Evolutionary conservation across 1,140 invertebrate genomes (phyloP), one percentile per base, ranked within the genome.

Genomic region (Aphaenogaster rudis): DNA sequence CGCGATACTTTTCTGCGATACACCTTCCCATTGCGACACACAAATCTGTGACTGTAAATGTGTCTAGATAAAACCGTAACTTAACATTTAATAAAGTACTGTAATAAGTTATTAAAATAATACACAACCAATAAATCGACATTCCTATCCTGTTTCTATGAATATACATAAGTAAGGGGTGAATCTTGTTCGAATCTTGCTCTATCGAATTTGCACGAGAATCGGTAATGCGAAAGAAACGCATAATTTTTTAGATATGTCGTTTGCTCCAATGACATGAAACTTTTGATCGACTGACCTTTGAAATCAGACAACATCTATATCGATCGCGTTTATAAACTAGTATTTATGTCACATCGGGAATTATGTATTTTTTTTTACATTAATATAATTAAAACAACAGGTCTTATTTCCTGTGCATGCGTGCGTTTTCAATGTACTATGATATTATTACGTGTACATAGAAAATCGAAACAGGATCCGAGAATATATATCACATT

Each of bases 91-190:
- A 92, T 93, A 91, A 92, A 94, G 91, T 94, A 92, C 91, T 92
- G 90, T 93, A 92, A 92, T 93, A 94, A 94, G 92, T 94, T 94
- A 94, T 94, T 94, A 94, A 92, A 91, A 91, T 74, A 82, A 72
- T 76, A 54, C 54, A 84, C 67, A 74, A 69, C 42, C 80, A 59
- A 21, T 63, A 86, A 86, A 66, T 79, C 54, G 54, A 84, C 21
- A 28, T 11, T 61, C 69, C 80, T 59, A 28, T 82, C 66, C 54
- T 61, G 28, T 76, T 42, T 74, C 54, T 48, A n/a, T 61, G n/a
- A 84, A 33, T 48, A 13, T 28, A 50, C 6, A 28, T 77, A 63
- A 4, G 0, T n/a, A 8, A 33, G 21, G 5, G 28, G 28, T 64
- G 42, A 77, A 17, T 11, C 2, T 45, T 77, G 21, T 39, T 42